These are phyloP conservation scores for Micrasema minimum DNA, from an alignment of 1,140 invertebrate genomes.

Conservation along the genomic window DNA sequence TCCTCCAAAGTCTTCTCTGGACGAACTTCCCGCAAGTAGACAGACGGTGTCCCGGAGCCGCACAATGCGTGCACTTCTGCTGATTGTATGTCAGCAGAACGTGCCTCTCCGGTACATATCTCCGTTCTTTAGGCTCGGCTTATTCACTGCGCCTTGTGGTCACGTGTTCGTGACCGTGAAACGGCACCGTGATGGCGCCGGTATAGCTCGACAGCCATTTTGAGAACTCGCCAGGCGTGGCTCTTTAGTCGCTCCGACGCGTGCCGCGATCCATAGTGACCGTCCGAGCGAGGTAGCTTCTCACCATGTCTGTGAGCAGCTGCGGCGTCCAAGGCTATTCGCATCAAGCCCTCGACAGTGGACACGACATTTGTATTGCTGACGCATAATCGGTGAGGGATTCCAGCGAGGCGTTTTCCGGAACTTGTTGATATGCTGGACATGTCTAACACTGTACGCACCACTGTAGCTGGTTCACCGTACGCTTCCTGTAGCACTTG, in stretches of 20 bases:
- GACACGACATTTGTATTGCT: neutral
- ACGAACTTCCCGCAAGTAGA: no score
- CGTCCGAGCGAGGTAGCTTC: neutral
- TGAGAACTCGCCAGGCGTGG: neutral
- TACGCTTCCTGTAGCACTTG: neutral
- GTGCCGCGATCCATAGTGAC: neutral
- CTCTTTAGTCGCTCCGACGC: neutral
- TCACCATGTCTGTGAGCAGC: neutral
- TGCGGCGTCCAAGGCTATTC: neutral
- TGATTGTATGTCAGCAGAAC: neutral
- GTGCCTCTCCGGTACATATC: neutral
- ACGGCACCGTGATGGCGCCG: neutral
- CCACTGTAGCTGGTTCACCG: neutral
- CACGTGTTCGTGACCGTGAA: neutral
- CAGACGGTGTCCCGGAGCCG: no score
- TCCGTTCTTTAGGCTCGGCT: neutral
- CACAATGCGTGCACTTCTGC: no score
- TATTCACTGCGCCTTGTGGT: no score
- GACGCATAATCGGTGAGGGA: neutral
- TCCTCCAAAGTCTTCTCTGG: no score
- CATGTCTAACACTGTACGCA: neutral
- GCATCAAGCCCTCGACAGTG: neutral
- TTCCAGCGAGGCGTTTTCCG: neutral
- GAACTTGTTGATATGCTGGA: neutral
- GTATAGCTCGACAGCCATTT: neutral